phyloP scores from a whole-genome alignment of 2,797 vertebrate genomes.

The Argyrosomus regius region DNA sequence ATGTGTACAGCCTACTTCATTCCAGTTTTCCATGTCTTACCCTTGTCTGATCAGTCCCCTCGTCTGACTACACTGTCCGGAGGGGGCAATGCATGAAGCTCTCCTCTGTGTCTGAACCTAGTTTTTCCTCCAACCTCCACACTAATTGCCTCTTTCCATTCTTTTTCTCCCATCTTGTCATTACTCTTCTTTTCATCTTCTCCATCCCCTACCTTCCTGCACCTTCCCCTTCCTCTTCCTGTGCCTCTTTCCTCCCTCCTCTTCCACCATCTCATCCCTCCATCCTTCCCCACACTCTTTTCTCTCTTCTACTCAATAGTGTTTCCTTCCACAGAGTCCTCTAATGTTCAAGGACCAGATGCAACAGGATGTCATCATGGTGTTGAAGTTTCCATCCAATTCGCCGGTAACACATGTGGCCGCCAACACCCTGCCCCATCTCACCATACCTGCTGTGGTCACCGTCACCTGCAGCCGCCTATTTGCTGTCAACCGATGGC shows the following conservation, averaged over 20 bases:
- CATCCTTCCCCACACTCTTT: slow-evolving; percentile 77
- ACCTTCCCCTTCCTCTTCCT: slow-evolving; percentile 66
- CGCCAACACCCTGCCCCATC: slow-evolving; percentile 96
- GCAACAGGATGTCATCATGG: slow-evolving; percentile 99
- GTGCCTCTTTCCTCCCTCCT: slow-evolving; percentile 54
- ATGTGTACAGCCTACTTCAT: slow-evolving; percentile 57
- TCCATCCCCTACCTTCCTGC: slow-evolving; percentile 77
- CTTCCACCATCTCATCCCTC: slow-evolving; percentile 48
- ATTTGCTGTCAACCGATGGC: slow-evolving; percentile 97
- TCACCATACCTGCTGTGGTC: slow-evolving; percentile 94
- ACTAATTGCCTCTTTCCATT: slow-evolving; percentile 84
- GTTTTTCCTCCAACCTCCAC: slow-evolving; percentile 81
- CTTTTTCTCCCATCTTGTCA: slow-evolving; percentile 57
- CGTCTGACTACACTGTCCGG: slow-evolving; percentile 67
- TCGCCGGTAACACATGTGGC: slow-evolving; percentile 97
- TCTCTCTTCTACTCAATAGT: slow-evolving; percentile 92
- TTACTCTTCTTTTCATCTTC: slow-evolving; percentile 81
- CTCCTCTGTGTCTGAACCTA: slow-evolving; percentile 80
- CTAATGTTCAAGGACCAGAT: slow-evolving; percentile 99
- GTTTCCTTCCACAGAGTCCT: slow-evolving; percentile 98
- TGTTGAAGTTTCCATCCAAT: slow-evolving; percentile 98
- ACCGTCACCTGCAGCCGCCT: slow-evolving; percentile 96
- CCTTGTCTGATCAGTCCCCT: slow-evolving; percentile 61
- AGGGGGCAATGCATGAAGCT: slow-evolving; percentile 73
- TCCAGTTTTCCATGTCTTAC: slow-evolving; percentile 57